Percentiles rank a stretch among this genome's conserved stretches.
These are phyloP conservation scores for Rhincodon typus DNA, from an alignment of 2,797 vertebrate genomes.

Conservation along the genomic window DNA sequence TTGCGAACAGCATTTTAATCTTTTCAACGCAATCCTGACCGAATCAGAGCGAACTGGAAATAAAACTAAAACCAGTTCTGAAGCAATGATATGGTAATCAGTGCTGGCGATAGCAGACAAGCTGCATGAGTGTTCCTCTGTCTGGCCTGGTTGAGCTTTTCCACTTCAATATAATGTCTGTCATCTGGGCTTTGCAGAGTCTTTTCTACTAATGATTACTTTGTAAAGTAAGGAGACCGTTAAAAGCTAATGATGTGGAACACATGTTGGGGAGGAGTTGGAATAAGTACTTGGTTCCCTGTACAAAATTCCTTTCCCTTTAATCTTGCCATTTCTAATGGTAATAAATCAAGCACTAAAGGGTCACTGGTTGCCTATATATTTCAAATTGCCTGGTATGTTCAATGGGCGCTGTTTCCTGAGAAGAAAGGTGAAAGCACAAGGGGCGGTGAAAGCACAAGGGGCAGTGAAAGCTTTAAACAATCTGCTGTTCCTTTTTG, in stretches of 20 bases:
- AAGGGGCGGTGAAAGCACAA: not conserved
- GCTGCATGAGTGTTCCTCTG: not conserved
- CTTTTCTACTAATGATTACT: conserved; percentile 8
- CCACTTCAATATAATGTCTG: not conserved
- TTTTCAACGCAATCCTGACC: not conserved
- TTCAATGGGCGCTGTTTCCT: not conserved
- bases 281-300: not conserved
- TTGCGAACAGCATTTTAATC: not conserved
- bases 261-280: not conserved
- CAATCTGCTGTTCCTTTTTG: not conserved
- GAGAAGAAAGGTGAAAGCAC: not conserved
- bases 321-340: not conserved
- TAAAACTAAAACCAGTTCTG: not conserved
- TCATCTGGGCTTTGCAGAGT: not conserved
- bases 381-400: not conserved
- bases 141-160: not conserved
- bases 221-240: conserved; percentile 8
- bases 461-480: not conserved
- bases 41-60: not conserved
- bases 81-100: not conserved
- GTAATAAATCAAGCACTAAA: not conserved
- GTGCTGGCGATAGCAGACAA: not conserved
- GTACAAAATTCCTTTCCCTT: not conserved
- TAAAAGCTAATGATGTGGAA: conserved; percentile 20
- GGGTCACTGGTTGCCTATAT: not conserved